Percentiles rank a stretch among this genome's conserved stretches.
Evolutionary conservation across 2,113 vertebrate species (phyloP).

Genomic region (Oncorhynchus clarkii): DNA sequence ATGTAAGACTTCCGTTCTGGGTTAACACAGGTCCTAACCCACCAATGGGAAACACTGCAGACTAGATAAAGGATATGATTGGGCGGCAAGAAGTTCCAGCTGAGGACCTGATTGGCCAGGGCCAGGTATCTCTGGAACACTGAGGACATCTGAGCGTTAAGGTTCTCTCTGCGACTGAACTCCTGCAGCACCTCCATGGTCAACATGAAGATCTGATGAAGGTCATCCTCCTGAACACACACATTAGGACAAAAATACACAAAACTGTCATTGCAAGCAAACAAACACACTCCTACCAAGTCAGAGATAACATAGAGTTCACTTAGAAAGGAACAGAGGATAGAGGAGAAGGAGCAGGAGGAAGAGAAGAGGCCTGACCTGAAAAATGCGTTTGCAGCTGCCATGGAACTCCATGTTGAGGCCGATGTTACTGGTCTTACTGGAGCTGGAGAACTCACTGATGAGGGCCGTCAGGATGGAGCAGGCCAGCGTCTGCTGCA

Average conservation of each 20-base stretch:
- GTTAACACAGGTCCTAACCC: too few species aligned
- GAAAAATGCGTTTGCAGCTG: conserved; percentile 96
- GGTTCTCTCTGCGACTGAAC: conserved; percentile 92
- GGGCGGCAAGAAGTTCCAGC: conserved; percentile 98
- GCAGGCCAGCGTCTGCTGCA: conserved; percentile 97
- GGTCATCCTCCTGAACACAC: conserved; percentile 86
- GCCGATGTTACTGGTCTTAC: conserved; percentile 98
- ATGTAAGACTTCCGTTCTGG: too few species aligned
- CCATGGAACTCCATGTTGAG: conserved; percentile 99
- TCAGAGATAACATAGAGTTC: not conserved
- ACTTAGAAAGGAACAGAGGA: not conserved
- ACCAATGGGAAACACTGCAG: not conserved
- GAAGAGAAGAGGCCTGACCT: conserved; percentile 72
- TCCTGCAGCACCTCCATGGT: conserved; percentile 98
- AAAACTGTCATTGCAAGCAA: not conserved
- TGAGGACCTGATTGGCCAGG: conserved; percentile 96
- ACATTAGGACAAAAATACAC: not conserved
- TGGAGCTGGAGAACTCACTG: conserved; percentile 98
- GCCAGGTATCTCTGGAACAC: conserved; percentile 97
- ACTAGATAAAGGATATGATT: conserved; percentile 92
- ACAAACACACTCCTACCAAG: not conserved
- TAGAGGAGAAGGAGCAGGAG: not conserved
- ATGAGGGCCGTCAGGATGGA: conserved; percentile 95
- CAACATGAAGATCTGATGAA: conserved; percentile 93
- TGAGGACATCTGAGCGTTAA: conserved; percentile 95